A percentile compares a stretch with the other conserved stretches of the same genome.
Evolutionary conservation across 1,140 invertebrate species (phyloP).

Genomic region (Gonatopus flavifemur): DNA sequence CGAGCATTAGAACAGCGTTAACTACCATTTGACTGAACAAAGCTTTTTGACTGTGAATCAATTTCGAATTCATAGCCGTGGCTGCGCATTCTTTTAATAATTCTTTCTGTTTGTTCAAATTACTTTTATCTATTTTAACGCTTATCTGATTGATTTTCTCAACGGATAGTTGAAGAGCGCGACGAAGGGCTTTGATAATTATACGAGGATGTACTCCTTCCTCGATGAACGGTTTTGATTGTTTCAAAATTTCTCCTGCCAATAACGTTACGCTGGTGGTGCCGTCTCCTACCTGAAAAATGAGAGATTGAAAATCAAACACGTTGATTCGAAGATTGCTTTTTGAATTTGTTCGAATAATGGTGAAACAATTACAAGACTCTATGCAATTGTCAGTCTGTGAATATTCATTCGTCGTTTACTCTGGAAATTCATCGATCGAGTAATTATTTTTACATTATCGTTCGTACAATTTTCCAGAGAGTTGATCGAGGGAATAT

Average conservation of each 20-base stretch:
- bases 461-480: slow-evolving; percentile 4
- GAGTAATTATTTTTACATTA: slow-evolving; percentile 11
- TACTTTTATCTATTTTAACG: slow-evolving; percentile 73
- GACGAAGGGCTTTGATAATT: slow-evolving; percentile 85
- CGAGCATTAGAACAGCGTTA: slow-evolving; percentile 91
- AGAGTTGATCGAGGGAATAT: neutral
- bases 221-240: slow-evolving; percentile 93
- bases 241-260: slow-evolving; percentile 94
- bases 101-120: slow-evolving; percentile 66
- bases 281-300: slow-evolving; percentile 89
- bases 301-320: slow-evolving; percentile 2
- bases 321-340: no score
- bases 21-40: slow-evolving; percentile 98
- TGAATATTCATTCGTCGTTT: slow-evolving; percentile 29
- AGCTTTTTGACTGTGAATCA: slow-evolving; percentile 92
- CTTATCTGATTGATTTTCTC: slow-evolving; percentile 85
- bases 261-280: slow-evolving; percentile 96
- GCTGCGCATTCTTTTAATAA: slow-evolving; percentile 93
- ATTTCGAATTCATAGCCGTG: slow-evolving; percentile 95
- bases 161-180: slow-evolving; percentile 77
- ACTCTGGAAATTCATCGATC: slow-evolving; percentile 20
- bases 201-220: slow-evolving; percentile 96
- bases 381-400: slow-evolving; percentile 41
- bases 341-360: slow-evolving; percentile 39
- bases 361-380: slow-evolving; percentile 35